Percentiles rank a stretch among this genome's conserved stretches.
Conservation (phyloP, 2,113 vertebrate species). For the Chitala chitala region DNA sequence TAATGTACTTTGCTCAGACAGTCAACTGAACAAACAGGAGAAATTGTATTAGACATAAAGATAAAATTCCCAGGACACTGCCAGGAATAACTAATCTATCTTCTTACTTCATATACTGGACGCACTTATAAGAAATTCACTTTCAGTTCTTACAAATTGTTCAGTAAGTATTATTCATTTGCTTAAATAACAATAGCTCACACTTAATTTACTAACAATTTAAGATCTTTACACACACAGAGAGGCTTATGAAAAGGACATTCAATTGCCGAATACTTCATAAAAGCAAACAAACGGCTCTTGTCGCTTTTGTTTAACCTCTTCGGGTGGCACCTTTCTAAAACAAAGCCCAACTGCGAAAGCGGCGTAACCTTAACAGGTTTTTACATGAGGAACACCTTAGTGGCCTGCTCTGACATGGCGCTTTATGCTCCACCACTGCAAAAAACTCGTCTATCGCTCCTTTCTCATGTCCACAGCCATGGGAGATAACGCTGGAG, state of each 20-base stretch:
- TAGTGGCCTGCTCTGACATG: no score
- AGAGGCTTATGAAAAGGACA: background rate
- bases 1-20: background rate
- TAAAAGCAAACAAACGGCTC: background rate
- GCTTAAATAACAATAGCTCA: no score
- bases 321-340: constrained; percentile 7
- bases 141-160: background rate
- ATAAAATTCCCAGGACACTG: background rate
- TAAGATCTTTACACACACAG: background rate
- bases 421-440: no score
- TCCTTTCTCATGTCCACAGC: no score
- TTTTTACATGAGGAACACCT: no score
- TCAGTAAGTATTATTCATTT: background rate
- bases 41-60: background rate
- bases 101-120: background rate
- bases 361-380: background rate
- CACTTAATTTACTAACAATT: background rate
- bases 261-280: background rate
- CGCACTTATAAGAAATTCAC: background rate
- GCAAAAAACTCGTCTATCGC: no score
- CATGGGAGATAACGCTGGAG: no score
- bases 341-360: background rate
- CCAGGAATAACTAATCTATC: background rate
- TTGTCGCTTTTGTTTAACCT: background rate
- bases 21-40: background rate